Conservation (phyloP, 2,888 invertebrate species). For the Sepioteuthis lessoniana region DNA sequence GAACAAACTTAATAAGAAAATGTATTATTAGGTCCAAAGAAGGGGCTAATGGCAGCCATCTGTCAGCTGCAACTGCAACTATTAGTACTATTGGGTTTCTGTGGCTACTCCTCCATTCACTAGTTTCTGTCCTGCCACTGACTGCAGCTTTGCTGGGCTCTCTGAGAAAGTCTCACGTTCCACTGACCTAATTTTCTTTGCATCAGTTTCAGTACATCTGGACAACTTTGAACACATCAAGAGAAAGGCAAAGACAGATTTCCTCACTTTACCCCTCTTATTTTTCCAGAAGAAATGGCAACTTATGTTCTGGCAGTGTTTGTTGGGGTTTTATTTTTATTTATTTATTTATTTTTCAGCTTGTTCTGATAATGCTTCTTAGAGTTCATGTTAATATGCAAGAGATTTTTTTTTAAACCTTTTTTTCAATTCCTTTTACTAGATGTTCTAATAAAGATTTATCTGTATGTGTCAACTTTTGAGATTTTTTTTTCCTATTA, state of each 20-base stretch:
- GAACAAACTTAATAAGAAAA: neutral
- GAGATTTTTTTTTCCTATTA: too few relatives aligned
- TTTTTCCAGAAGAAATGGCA: neutral
- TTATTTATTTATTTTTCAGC: too few relatives aligned
- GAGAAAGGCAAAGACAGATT: neutral
- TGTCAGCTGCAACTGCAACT: neutral
- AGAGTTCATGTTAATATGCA: too few relatives aligned
- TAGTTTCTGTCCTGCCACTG: neutral
- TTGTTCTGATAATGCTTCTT: too few relatives aligned
- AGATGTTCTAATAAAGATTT: too few relatives aligned
- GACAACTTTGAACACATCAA: neutral
- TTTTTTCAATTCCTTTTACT: too few relatives aligned
- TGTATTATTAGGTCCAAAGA: neutral
- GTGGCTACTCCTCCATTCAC: neutral
- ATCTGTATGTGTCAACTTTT: too few relatives aligned
- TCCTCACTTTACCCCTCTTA: neutral
- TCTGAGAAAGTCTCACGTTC: neutral
- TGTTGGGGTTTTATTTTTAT: too few relatives aligned
- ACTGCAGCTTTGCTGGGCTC: neutral
- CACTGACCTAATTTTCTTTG: neutral
- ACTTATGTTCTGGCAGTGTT: too few relatives aligned
- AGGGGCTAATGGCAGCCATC: neutral
- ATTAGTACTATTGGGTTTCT: neutral
- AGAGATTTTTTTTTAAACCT: too few relatives aligned
- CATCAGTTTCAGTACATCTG: constrained; percentile 10